Conservation (phyloP, 1,140 invertebrate genomes). For the Ruditapes philippinarum region DNA sequence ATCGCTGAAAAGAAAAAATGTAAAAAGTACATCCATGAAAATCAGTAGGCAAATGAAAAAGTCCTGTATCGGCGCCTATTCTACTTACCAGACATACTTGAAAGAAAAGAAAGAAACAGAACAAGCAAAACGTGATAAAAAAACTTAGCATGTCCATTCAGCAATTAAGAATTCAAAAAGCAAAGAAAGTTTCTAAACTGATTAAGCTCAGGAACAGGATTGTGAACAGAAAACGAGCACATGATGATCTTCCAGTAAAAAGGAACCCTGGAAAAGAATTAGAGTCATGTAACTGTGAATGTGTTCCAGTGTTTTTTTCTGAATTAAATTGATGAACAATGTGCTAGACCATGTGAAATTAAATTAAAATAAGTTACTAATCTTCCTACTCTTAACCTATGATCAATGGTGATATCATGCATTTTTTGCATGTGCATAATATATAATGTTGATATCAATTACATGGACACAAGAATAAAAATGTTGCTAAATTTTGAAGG, state of each 20-base stretch:
- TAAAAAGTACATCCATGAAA: neutral
- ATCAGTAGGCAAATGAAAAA: neutral
- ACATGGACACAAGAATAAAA: neutral
- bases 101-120: neutral
- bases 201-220: constrained; percentile 31
- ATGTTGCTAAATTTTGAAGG: neutral
- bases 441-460: neutral
- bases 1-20: constrained; percentile 26
- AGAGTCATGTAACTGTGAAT: neutral
- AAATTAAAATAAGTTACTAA: neutral
- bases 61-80: neutral
- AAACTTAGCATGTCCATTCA: constrained; percentile 12
- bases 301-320: too few relatives aligned
- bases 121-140: constrained; percentile 24
- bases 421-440: neutral
- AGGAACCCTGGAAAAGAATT: constrained; percentile 27
- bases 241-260: constrained; percentile 16
- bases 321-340: too few relatives aligned
- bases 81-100: neutral
- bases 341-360: neutral
- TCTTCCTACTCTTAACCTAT: neutral
- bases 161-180: constrained; percentile 13
- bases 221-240: neutral
- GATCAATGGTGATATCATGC: neutral
- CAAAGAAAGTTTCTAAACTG: constrained; percentile 24